Evolutionary conservation across 1,140 invertebrate species (phyloP).

Genomic region (Spodoptera frugiperda): DNA sequence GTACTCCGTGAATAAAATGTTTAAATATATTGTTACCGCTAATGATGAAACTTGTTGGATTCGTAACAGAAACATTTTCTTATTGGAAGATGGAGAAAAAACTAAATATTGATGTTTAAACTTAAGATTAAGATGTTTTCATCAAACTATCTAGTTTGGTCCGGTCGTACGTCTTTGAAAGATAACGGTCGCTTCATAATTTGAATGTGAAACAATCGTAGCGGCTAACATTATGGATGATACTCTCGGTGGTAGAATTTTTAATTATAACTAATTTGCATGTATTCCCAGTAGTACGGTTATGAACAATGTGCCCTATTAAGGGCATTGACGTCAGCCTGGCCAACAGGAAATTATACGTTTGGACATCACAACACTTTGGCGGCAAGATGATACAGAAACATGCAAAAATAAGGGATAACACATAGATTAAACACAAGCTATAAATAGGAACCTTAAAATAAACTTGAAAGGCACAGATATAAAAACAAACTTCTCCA

Average conservation of each 20-base stretch:
- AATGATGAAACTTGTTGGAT: no score
- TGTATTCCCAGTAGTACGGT: conserved; percentile 8
- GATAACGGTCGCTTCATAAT: background rate
- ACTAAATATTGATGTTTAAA: no score
- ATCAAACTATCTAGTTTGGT: background rate
- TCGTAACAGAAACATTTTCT: no score
- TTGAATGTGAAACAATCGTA: conserved; percentile 9
- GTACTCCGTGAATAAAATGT: background rate
- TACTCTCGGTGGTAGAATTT: background rate
- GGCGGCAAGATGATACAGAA: background rate
- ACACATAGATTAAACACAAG: background rate
- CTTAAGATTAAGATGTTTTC: no score
- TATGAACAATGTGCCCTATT: conserved; percentile 38
- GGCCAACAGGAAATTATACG: conserved; percentile 13
- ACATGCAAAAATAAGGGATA: background rate
- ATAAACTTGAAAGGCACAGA: background rate
- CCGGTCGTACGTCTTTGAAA: background rate
- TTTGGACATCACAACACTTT: conserved; percentile 1
- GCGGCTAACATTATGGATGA: background rate
- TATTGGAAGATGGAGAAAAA: no score
- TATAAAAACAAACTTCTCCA: background rate
- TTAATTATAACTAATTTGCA: conserved; percentile 12
- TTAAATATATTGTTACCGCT: background rate
- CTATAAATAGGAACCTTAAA: background rate
- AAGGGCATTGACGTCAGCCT: conserved; percentile 40